Conservation (phyloP, 2,888 invertebrate species). For the Synanthedon vespiformis region DNA sequence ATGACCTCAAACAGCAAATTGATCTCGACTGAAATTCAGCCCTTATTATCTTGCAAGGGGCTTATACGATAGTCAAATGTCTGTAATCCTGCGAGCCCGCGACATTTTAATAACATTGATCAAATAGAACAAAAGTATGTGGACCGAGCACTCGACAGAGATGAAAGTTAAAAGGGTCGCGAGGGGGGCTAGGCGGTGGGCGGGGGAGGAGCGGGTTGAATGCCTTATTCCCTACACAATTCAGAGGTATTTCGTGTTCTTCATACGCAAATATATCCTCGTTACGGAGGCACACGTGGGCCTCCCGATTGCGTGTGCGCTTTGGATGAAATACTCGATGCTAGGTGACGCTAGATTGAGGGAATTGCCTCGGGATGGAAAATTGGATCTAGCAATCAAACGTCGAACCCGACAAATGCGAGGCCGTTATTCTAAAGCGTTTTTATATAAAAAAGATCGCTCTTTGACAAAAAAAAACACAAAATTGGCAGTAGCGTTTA, state of each 20-base stretch:
- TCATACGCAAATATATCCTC: slow-evolving; percentile 72
- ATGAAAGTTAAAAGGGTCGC: slow-evolving; percentile 71
- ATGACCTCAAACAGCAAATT: not conserved
- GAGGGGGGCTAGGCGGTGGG: slow-evolving; percentile 31
- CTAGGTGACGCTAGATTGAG: slow-evolving; percentile 25
- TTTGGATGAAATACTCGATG: slow-evolving; percentile 40
- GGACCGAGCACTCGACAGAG: slow-evolving; percentile 70
- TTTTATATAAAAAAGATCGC: slow-evolving; percentile 16
- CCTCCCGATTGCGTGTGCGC: slow-evolving; percentile 60
- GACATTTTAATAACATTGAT: slow-evolving; percentile 72
- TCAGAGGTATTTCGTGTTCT: slow-evolving; percentile 71
- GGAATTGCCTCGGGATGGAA: slow-evolving; percentile 48
- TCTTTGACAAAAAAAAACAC: not conserved
- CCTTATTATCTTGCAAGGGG: slow-evolving; percentile 16
- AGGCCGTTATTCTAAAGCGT: slow-evolving; percentile 30
- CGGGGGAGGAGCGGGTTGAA: slow-evolving; percentile 57
- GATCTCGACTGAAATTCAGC: not conserved
- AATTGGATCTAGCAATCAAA: slow-evolving; percentile 60
- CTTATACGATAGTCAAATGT: slow-evolving; percentile 58
- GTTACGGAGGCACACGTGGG: slow-evolving; percentile 67
- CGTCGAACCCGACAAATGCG: slow-evolving; percentile 36
- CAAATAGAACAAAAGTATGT: slow-evolving; percentile 72
- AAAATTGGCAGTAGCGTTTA: too few species aligned
- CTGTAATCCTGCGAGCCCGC: slow-evolving; percentile 60
- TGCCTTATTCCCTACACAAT: slow-evolving; percentile 71